A percentile compares a stretch with the other conserved stretches of the same genome.
Conservation (phyloP, 2,797 vertebrate genomes). For the Graptemys geographica region DNA sequence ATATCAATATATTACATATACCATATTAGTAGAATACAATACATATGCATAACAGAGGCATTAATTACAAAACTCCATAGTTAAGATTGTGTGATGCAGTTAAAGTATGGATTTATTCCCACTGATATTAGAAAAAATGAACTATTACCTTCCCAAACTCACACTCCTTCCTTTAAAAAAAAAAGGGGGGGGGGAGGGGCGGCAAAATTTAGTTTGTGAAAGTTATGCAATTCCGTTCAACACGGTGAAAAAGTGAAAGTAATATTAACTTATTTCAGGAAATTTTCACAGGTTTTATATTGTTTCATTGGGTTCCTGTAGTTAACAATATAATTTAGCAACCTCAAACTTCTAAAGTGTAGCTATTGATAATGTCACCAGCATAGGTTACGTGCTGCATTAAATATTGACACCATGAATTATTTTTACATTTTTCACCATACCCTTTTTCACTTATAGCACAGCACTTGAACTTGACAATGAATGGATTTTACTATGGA, state of each 20-base stretch:
- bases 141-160: neutral
- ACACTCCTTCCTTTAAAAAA: too few relatives aligned
- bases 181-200: neutral
- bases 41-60: too few relatives aligned
- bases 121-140: neutral
- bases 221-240: neutral
- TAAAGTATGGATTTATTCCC: neutral
- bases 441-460: neutral
- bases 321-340: neutral
- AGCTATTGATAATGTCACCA: neutral
- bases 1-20: neutral
- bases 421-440: neutral
- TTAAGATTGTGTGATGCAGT: too few relatives aligned
- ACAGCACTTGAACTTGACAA: neutral
- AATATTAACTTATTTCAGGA: neutral
- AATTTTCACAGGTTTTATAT: neutral
- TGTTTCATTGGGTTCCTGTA: neutral
- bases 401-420: rapidly evolving
- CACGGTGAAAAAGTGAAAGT: neutral
- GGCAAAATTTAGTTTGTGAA: neutral
- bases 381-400: neutral
- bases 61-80: too few relatives aligned
- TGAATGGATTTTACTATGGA: neutral
- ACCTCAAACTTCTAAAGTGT: neutral
- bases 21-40: too few relatives aligned